Evolutionary conservation across 1,140 invertebrate genomes (phyloP).

Genomic region (Goniozus legneri): DNA sequence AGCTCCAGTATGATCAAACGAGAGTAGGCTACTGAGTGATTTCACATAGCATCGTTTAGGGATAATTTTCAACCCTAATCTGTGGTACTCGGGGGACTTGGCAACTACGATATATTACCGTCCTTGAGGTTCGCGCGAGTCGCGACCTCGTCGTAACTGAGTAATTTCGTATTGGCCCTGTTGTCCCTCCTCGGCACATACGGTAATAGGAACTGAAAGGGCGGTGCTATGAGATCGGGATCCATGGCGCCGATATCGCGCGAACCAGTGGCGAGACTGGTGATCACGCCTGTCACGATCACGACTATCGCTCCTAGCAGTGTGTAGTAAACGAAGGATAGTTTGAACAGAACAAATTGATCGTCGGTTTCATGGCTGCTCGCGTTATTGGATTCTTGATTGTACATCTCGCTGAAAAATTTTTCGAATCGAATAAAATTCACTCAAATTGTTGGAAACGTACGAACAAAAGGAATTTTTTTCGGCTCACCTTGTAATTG

Average conservation of each 20-base stretch:
- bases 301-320: constrained; percentile 11
- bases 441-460: too few relatives aligned
- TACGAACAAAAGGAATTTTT: too few relatives aligned
- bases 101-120: not conserved
- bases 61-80: too few relatives aligned
- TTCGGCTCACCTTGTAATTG: too few relatives aligned
- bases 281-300: constrained; percentile 9
- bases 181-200: constrained; percentile 2
- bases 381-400: too few relatives aligned
- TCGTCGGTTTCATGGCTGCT: too few relatives aligned
- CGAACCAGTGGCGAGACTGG: constrained; percentile 7
- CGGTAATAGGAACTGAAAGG: constrained; percentile 15
- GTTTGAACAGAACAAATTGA: constrained; percentile 4
- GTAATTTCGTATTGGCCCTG: not conserved
- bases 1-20: too few relatives aligned
- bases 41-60: too few relatives aligned
- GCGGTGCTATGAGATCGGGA: constrained; percentile 12
- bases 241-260: constrained; percentile 4
- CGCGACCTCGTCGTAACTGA: not conserved
- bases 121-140: not conserved
- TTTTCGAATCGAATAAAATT: too few relatives aligned
- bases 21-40: too few relatives aligned
- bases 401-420: too few relatives aligned
- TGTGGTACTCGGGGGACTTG: constrained; percentile 4
- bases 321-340: constrained; percentile 11